phyloP scores from a whole-genome alignment of 2,113 vertebrate genomes.

The Protomyctophum bolini region DNA sequence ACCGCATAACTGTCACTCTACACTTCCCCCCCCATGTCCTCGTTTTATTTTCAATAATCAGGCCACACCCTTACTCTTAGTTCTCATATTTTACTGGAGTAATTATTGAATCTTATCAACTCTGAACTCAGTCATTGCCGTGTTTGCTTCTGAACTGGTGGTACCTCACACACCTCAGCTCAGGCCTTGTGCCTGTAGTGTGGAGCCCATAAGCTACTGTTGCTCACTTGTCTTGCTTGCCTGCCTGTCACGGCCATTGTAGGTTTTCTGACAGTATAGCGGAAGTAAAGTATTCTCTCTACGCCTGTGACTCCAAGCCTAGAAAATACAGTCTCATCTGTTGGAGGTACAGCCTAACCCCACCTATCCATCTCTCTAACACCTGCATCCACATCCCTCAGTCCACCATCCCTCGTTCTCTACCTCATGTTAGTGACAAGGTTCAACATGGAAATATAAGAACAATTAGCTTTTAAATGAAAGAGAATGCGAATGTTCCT shows the following conservation, averaged over 20 bases:
- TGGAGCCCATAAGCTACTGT: not conserved
- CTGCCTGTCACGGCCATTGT: constrained; percentile 43
- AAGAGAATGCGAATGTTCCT: constrained; percentile 54
- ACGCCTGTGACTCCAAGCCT: constrained; percentile 12
- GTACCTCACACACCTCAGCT: constrained; percentile 2
- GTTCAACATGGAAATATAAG: constrained; percentile 12
- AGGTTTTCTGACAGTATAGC: constrained; percentile 40
- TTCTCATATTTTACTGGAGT: constrained; percentile 47
- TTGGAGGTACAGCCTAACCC: constrained; percentile 35
- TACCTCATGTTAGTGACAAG: not conserved
- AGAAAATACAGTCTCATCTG: constrained; percentile 24
- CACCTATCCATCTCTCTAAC: constrained; percentile 23
- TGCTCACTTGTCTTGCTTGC: not conserved
- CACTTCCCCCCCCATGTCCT: constrained; percentile 68
- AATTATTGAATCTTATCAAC: constrained; percentile 18
- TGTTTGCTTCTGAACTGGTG: not conserved
- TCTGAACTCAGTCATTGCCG: constrained; percentile 12
- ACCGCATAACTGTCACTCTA: constrained; percentile 21
- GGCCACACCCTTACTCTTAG: constrained; percentile 74
- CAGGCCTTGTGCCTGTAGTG: not conserved
- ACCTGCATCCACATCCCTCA: constrained; percentile 24
- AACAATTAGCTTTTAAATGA: constrained; percentile 13
- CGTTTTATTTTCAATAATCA: constrained; percentile 57
- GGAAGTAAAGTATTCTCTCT: constrained; percentile 59
- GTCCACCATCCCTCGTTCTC: not conserved